Conservation (phyloP, 1,140 invertebrate species). For the Aphidius ervi region DNA sequence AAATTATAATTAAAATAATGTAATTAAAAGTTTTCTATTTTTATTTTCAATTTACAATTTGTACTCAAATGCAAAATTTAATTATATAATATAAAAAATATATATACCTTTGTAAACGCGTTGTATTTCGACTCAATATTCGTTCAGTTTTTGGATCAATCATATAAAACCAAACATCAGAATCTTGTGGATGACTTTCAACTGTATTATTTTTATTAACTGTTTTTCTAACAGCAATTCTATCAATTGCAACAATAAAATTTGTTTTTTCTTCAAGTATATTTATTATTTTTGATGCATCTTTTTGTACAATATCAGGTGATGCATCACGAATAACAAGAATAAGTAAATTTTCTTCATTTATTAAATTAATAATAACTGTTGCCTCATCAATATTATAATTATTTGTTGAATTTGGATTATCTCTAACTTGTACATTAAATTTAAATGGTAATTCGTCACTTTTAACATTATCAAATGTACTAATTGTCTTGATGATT, state of each 20-base stretch:
- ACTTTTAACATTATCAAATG: constrained; percentile 63
- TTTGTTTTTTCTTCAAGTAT: constrained; percentile 71
- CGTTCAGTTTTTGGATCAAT: constrained; percentile 74
- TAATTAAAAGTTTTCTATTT: not conserved
- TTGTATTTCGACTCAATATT: constrained; percentile 69
- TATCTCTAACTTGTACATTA: constrained; percentile 70
- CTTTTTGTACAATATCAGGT: constrained; percentile 66
- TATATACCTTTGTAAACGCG: constrained; percentile 63
- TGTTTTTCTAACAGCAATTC: constrained; percentile 65
- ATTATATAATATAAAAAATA: not conserved
- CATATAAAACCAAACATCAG: constrained; percentile 82
- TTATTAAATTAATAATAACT: constrained; percentile 69
- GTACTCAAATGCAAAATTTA: not conserved
- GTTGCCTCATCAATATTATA: constrained; percentile 62
- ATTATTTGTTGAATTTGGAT: constrained; percentile 60
- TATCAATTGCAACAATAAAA: constrained; percentile 73
- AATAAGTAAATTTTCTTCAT: constrained; percentile 68
- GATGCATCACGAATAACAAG: constrained; percentile 70
- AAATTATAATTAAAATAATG: not conserved
- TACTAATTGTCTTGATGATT: constrained; percentile 67
- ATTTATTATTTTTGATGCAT: constrained; percentile 62
- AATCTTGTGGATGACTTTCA: constrained; percentile 68
- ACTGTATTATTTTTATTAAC: constrained; percentile 69
- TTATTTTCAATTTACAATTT: not conserved
- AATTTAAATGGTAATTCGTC: constrained; percentile 69